Conservation (phyloP, 1,140 invertebrate genomes). For the Lasioglossum albipes region DNA sequence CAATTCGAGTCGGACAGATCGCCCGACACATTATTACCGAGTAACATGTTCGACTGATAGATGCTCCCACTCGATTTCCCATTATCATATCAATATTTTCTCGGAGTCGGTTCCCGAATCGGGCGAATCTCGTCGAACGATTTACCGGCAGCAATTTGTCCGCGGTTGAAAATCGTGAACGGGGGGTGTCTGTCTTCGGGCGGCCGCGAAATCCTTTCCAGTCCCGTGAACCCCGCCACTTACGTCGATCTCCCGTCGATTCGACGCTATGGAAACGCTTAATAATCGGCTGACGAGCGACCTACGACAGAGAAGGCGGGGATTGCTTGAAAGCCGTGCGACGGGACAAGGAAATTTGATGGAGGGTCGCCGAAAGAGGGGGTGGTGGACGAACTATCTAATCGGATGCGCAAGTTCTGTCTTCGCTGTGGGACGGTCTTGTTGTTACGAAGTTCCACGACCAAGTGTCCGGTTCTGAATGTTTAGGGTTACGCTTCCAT, state of each 20-base stretch:
- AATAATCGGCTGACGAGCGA: slow-evolving; percentile 31
- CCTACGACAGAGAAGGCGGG: too few relatives aligned
- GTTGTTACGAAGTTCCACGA: slow-evolving; percentile 33
- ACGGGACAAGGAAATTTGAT: neutral
- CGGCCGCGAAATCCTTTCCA: slow-evolving; percentile 8
- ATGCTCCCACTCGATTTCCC: too few relatives aligned
- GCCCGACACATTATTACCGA: neutral
- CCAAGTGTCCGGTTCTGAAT: slow-evolving; percentile 20
- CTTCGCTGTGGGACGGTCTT: neutral
- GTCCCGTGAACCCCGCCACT: neutral
- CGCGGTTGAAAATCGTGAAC: slow-evolving; percentile 27
- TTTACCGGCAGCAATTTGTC: slow-evolving; percentile 24
- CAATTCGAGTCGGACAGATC: neutral
- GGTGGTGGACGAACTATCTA: slow-evolving; percentile 21
- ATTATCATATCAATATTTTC: neutral
- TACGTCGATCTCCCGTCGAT: slow-evolving; percentile 28
- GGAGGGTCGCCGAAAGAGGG: neutral
- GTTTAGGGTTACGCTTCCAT: slow-evolving; percentile 5
- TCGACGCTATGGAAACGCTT: slow-evolving; percentile 39
- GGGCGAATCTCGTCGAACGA: neutral
- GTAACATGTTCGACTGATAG: neutral
- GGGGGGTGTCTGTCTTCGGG: neutral
- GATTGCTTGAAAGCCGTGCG: neutral
- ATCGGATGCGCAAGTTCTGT: slow-evolving; percentile 46
- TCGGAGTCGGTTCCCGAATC: neutral